Base-by-base conservation (phyloP, 2,113 vertebrate species). In the Capreolus pygargus region DNA sequence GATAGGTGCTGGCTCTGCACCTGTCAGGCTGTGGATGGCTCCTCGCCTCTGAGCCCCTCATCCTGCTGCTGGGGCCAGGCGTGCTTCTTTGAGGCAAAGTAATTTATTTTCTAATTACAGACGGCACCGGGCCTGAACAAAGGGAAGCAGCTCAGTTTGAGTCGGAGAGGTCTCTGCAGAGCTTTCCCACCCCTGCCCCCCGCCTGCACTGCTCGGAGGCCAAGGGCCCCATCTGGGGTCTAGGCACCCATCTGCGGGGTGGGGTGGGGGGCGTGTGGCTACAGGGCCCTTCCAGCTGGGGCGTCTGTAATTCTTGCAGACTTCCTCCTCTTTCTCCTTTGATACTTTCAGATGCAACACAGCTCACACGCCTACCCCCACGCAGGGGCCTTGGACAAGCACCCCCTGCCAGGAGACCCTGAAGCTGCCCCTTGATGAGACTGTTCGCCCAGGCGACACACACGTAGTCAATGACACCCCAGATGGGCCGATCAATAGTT, bases 91-190 rank as follows among this genome's bases (percentile, higher is more conserved):
- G 78, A 96, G 93, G 97, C 98, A 98, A 98, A 97, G 98, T 97
- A 98, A 99, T 99, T 99, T 99, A 99, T 99, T 99, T 99, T 98
- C 98, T 99, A 99, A 99, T 99, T 99, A 98, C 98, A 98, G 98
- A 98, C 98, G 98, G 98, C 96, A 97, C 98, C 95, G 97, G 97
- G 86, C 98, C 98, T 54, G 95, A 98, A 98, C 98, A 98, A 98
- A 98, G 79, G 89, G 47, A 64, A 83, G 87, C 57, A 70, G 94
- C 86, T 85, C 57, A 12, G 36, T 10, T 50, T 55, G 47, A 36
- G 89, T 13, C 58, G 45, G 89, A 60, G 16, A 33, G 36, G 64
- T 58, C 36, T 87, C 43, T 64, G 39, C 7, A 16, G 47, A 11
- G 6, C 19, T 33, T 12, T 1, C n/a, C 23, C 7, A 1, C 11